A percentile compares a stretch with the other conserved stretches of the same genome.
Conservation (phyloP, 2,888 invertebrate species). For the Fragum whitleyi region DNA sequence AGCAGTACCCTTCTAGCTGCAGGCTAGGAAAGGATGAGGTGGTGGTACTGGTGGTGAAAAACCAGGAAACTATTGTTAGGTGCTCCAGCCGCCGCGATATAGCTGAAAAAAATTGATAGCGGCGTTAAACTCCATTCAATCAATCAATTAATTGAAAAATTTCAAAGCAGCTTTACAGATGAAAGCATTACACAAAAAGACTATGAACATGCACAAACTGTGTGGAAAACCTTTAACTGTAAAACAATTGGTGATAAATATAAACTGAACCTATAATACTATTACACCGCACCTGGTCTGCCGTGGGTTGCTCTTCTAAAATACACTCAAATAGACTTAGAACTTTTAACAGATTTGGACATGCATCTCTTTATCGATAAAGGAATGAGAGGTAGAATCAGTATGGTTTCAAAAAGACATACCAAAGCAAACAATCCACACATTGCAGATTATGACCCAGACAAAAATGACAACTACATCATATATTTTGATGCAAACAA, state of each 20-base stretch:
- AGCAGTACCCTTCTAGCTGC: too few species aligned
- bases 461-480: slow-evolving; percentile 36
- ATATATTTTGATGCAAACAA: slow-evolving; percentile 57
- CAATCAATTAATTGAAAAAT: too few species aligned
- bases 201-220: not conserved
- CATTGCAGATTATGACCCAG: slow-evolving; percentile 36
- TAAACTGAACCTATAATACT: slow-evolving; percentile 74
- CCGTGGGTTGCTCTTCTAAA: slow-evolving; percentile 79
- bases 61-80: too few species aligned
- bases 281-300: slow-evolving; percentile 77
- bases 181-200: too few species aligned
- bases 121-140: too few species aligned
- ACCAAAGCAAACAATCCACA: slow-evolving; percentile 76
- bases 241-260: slow-evolving; percentile 67
- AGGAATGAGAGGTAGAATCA: slow-evolving; percentile 63
- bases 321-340: slow-evolving; percentile 70
- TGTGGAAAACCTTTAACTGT: too few species aligned
- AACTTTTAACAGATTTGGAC: slow-evolving; percentile 75
- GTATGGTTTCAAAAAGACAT: slow-evolving; percentile 70
- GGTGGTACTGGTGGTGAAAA: too few species aligned
- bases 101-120: too few species aligned
- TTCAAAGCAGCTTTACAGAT: too few species aligned
- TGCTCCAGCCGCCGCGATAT: too few species aligned
- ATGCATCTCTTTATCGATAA: slow-evolving; percentile 71
- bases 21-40: too few species aligned